phyloP scores from a whole-genome alignment of 2,888 invertebrate species.

The Cremastobaeus sp. region DNA sequence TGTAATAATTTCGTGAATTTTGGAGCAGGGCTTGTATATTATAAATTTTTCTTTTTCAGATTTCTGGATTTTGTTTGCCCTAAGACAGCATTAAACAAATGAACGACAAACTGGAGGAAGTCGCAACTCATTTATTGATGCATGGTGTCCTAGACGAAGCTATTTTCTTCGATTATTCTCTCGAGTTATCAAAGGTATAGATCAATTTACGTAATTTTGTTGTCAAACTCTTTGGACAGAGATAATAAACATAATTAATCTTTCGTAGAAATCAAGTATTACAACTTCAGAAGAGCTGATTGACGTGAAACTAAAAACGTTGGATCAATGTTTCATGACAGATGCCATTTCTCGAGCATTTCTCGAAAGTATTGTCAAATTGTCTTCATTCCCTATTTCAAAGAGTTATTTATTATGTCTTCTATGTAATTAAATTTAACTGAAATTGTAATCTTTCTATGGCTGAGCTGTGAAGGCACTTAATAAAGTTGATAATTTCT shows the following conservation, averaged over 20 bases:
- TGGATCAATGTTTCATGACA: slow-evolving; percentile 96
- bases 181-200: slow-evolving; percentile 83
- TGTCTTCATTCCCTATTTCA: too few species aligned
- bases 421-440: too few species aligned
- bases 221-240: not conserved
- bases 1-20: too few species aligned
- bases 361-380: not conserved
- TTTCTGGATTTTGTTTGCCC: slow-evolving; percentile 84
- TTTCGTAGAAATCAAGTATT: slow-evolving; percentile 66
- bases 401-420: not conserved
- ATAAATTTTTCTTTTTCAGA: slow-evolving; percentile 75
- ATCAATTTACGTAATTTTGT: not conserved
- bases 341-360: slow-evolving; percentile 97
- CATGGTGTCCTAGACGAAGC: slow-evolving; percentile 91
- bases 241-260: slow-evolving; percentile 17
- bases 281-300: slow-evolving; percentile 76
- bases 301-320: slow-evolving; percentile 85
- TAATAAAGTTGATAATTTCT: too few species aligned
- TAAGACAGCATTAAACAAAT: slow-evolving; percentile 93
- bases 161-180: slow-evolving; percentile 89
- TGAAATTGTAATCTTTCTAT: too few species aligned
- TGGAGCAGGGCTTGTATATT: too few species aligned
- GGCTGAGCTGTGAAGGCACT: too few species aligned
- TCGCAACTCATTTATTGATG: slow-evolving; percentile 92
- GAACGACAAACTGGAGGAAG: slow-evolving; percentile 87